Conservation (phyloP, 2,888 invertebrate genomes). For the Chironomus tentans region DNA sequence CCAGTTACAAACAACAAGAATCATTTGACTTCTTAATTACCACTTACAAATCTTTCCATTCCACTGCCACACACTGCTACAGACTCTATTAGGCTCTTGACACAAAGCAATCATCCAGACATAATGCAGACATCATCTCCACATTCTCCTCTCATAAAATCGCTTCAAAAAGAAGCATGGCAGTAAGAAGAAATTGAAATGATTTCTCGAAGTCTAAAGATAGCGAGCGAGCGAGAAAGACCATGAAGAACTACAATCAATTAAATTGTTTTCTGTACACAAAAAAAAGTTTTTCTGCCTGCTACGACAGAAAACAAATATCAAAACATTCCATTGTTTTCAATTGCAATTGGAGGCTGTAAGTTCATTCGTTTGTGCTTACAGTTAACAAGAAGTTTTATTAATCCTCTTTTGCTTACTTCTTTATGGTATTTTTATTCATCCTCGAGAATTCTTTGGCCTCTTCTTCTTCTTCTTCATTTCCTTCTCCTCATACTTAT, state of each 20-base stretch:
- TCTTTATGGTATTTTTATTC: neutral
- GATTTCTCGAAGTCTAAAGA: neutral
- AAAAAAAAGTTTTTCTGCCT: neutral
- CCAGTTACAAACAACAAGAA: no score
- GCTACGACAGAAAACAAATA: constrained; percentile 20
- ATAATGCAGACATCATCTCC: no score
- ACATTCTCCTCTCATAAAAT: no score
- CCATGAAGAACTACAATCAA: constrained; percentile 2
- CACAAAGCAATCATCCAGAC: no score
- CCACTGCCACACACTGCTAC: no score
- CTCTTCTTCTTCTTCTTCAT: neutral
- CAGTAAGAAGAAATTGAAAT: neutral
- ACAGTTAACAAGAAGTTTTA: constrained; percentile 6
- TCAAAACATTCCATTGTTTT: constrained; percentile 22
- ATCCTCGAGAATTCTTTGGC: neutral
- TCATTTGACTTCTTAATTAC: no score
- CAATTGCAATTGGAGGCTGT: neutral
- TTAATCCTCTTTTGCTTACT: neutral
- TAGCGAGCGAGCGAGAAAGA: neutral
- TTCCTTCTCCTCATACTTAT: neutral
- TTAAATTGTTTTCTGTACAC: constrained; percentile 24
- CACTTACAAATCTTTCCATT: no score
- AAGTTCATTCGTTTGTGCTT: neutral
- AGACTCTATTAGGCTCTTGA: no score
- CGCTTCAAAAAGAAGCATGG: no score